These are phyloP conservation scores for Albula goreensis DNA, from an alignment of 2,113 vertebrate species.

Conservation along the genomic window DNA sequence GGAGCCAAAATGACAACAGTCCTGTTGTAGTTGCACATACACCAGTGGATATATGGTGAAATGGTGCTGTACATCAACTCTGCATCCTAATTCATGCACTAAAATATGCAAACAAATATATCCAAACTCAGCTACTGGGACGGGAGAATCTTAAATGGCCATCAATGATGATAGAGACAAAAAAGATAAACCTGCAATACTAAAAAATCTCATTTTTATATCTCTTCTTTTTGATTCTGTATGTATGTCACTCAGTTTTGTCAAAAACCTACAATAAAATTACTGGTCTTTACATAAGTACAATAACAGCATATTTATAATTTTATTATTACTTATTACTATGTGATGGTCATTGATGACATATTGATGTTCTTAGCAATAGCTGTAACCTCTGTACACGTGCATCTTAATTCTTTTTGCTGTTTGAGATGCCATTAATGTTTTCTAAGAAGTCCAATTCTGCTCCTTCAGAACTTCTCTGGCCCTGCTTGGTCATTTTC, in stretches of 20 bases:
- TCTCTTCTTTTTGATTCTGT: conserved; percentile 33
- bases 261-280: conserved; percentile 52
- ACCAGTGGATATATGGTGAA: conserved; percentile 25
- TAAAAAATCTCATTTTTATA: conserved; percentile 35
- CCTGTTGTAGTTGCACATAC: conserved; percentile 4
- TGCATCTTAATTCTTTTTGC: conserved; percentile 24
- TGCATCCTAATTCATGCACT: conserved; percentile 51
- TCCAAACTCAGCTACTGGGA: conserved; percentile 45
- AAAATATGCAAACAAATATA: conserved; percentile 61
- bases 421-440: conserved; percentile 41
- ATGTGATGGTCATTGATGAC: conserved; percentile 32
- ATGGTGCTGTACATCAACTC: conserved; percentile 50
- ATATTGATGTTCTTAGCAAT: conserved; percentile 27
- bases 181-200: conserved; percentile 53
- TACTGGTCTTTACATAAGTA: conserved; percentile 38
- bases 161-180: conserved; percentile 33
- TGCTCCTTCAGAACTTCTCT: conserved; percentile 20
- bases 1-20: conserved; percentile 36
- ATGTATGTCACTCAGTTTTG: conserved; percentile 38
- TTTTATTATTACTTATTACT: conserved; percentile 30
- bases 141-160: conserved; percentile 42
- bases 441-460: conserved; percentile 38
- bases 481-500: background rate
- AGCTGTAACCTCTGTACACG: conserved; percentile 27
- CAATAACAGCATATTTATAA: conserved; percentile 37